Evolutionary conservation across 1,140 invertebrate species (phyloP), one percentile per base, ranked within the genome.

Genomic region (Drosophila repletoides): DNA sequence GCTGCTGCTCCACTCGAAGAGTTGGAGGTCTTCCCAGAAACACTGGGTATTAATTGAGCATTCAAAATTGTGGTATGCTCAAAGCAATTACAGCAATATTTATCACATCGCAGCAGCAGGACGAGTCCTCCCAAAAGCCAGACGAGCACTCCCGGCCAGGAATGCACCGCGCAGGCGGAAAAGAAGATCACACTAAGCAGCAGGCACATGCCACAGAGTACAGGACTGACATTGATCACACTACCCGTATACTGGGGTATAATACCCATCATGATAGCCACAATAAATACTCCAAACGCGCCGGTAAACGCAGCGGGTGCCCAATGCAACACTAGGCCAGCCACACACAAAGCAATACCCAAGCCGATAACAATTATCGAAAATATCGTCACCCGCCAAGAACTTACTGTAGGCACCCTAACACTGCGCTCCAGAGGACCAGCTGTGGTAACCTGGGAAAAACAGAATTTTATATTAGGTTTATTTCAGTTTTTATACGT

Each of bases 11-110:
- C 15, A 0, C 29, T 19, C 5, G 52, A 14, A 1, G 76, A 31
- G 0, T 56, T 31, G 0, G 68, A 56, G 3, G 73, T 74, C 7
- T 88, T 88, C 1, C 74, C 72, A 6, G 89, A 81, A 1, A 86
- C 86, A 67, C 72, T 90, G 33, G 89, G 83, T 45, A 90, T 89
- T 6, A 89, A 55, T 24, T 88, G 84, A 52, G 80, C 77, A 64
- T 89, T 84, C 19, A 86, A 15, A 1, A 72, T 68, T 41, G 72
- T 81, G 10, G 86, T 68, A 19, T 76, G 83, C 40, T 90, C 87
- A 1, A 90, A 88, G 40, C 89, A 90, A 40, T 75, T 70, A 70
- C 89, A 90, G 46, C 89, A 90, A 43, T 75, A 86, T 6, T 74
- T 86, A 56, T 90, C 89, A 45, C 89, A 90, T 7, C 88, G 81